Conservation (phyloP, 1,140 invertebrate genomes). For the Saccostrea cuccullata region DNA sequence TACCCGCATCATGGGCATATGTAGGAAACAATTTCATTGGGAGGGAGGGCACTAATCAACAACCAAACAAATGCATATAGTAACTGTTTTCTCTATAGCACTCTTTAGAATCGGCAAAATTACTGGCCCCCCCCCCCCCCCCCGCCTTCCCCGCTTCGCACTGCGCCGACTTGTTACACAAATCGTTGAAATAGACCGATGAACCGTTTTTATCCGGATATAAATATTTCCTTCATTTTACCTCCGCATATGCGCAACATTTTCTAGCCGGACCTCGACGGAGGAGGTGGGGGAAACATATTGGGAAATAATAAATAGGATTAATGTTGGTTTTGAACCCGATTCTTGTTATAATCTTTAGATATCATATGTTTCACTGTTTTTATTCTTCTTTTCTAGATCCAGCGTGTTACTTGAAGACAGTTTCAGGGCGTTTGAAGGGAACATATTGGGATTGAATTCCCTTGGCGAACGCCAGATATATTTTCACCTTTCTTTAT, state of each 20-base stretch:
- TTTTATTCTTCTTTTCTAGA: background rate
- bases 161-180: too few relatives aligned
- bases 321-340: background rate
- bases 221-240: background rate
- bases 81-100: too few relatives aligned
- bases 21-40: too few relatives aligned
- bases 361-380: background rate
- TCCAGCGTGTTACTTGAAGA: background rate
- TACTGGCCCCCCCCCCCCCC: too few relatives aligned
- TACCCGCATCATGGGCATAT: too few relatives aligned
- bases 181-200: background rate
- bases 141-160: too few relatives aligned
- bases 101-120: too few relatives aligned
- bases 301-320: background rate
- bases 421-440: background rate
- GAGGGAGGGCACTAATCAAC: too few relatives aligned
- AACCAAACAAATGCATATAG: too few relatives aligned
- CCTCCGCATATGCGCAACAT: background rate
- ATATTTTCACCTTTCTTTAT: conserved; percentile 31
- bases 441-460: conserved; percentile 32
- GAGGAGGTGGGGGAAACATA: conserved; percentile 5
- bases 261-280: conserved; percentile 20
- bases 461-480: conserved; percentile 42
- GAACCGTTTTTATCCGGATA: background rate
- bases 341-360: background rate